A percentile compares a stretch with the other conserved stretches of the same genome.
phyloP scores from a whole-genome alignment of 2,113 vertebrate species.

The Myrmophylax atrothorax region DNA sequence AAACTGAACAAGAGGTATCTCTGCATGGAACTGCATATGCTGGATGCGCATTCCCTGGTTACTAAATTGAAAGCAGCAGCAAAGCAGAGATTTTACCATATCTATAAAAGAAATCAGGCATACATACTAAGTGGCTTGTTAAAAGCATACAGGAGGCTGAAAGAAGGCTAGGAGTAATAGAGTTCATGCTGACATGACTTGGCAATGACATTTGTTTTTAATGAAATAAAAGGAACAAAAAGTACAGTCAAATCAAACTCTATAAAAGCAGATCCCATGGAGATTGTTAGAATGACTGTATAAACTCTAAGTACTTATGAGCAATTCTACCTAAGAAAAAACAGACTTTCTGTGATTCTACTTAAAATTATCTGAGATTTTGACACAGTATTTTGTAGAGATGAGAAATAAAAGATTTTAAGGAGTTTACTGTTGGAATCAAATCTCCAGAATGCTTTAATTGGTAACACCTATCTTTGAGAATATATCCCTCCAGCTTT shows the following conservation, averaged over 20 bases:
- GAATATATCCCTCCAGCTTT: neutral
- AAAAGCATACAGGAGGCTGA: constrained; percentile 54
- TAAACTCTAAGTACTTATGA: constrained; percentile 32
- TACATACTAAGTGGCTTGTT: constrained; percentile 64
- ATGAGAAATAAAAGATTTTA: neutral
- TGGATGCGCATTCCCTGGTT: constrained; percentile 29
- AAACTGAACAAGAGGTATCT: constrained; percentile 51
- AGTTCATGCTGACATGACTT: constrained; percentile 65
- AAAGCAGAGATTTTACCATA: constrained; percentile 42
- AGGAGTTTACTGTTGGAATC: neutral
- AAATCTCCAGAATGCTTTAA: neutral
- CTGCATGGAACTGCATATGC: constrained; percentile 47
- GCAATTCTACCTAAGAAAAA: constrained; percentile 30
- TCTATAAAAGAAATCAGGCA: constrained; percentile 58
- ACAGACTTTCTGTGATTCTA: neutral
- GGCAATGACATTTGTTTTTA: constrained; percentile 68
- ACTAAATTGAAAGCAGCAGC: constrained; percentile 58
- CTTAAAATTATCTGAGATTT: neutral
- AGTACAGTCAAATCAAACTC: constrained; percentile 61
- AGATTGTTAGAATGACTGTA: constrained; percentile 35
- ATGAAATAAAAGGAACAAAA: constrained; percentile 71
- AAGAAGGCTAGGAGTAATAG: constrained; percentile 61
- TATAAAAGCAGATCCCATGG: constrained; percentile 58
- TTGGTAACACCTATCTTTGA: neutral
- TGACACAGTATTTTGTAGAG: neutral